A percentile compares a stretch with the other conserved stretches of the same genome.
phyloP scores from a whole-genome alignment of 2,113 vertebrate species.

The Sylvia atricapilla region DNA sequence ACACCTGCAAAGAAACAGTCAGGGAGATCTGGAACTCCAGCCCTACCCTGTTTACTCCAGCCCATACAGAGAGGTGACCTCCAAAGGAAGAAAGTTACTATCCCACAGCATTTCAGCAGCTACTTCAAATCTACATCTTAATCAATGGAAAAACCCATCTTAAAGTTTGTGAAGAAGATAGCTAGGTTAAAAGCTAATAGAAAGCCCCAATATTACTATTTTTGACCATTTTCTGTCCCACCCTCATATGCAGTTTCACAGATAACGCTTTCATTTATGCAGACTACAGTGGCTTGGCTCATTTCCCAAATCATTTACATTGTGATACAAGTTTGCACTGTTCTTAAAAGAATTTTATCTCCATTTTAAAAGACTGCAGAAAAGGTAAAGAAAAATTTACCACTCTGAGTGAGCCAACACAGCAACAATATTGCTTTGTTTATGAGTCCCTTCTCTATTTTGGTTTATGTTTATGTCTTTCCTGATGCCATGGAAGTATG shows the following conservation, averaged over 20 bases:
- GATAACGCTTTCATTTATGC: neutral
- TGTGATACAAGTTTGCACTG: neutral
- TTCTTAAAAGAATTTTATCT: neutral
- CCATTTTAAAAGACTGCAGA: neutral
- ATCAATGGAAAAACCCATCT: neutral
- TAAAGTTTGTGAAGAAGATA: neutral
- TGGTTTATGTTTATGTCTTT: neutral
- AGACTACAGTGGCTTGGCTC: neutral
- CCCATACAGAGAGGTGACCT: neutral
- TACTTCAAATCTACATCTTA: neutral
- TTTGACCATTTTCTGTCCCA: neutral
- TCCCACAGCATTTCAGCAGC: neutral
- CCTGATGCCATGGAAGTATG: neutral
- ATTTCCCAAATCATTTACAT: neutral
- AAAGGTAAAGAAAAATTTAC: neutral
- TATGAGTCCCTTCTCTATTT: neutral
- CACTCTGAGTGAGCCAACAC: neutral
- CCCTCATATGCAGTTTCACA: neutral
- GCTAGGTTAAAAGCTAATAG: neutral
- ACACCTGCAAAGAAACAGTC: neutral
- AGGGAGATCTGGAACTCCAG: neutral
- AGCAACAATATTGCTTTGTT: neutral
- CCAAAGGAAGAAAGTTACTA: neutral
- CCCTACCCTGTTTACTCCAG: no score
- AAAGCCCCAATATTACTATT: neutral